phyloP scores from a whole-genome alignment of 2,113 vertebrate genomes.

The Empidonax alnorum region DNA sequence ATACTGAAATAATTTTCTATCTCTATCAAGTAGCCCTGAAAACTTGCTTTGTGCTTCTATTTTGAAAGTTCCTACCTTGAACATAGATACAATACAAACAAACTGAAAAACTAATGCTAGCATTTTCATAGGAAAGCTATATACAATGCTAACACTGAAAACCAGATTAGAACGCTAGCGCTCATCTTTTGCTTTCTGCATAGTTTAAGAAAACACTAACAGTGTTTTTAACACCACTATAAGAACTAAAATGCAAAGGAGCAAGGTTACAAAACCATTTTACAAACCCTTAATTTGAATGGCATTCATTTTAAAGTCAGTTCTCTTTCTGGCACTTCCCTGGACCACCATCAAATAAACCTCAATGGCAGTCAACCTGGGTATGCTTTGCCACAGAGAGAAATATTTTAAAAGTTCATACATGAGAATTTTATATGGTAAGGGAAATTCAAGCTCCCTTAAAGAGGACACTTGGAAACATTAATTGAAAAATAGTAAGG shows the following conservation, averaged over 20 bases:
- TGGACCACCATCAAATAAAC: not conserved
- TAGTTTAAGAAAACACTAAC: not conserved
- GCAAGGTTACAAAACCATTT: not conserved
- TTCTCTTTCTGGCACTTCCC: not conserved
- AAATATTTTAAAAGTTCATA: not conserved
- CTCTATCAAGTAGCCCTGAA: not conserved
- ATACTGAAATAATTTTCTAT: not conserved
- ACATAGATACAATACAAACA: not conserved
- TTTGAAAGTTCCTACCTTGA: not conserved
- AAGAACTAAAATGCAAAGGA: not conserved
- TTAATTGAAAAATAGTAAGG: not conserved
- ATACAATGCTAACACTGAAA: not conserved
- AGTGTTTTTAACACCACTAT: not conserved
- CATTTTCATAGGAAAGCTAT: not conserved
- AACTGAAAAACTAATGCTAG: not conserved
- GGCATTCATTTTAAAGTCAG: not conserved
- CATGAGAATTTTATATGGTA: not conserved
- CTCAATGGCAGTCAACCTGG: not conserved
- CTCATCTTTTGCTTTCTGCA: not conserved
- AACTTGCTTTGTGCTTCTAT: not conserved
- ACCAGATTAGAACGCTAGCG: not conserved
- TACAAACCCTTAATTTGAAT: not conserved
- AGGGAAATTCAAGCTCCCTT: not conserved
- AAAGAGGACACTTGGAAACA: not conserved
- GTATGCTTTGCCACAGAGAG: accelerated